Base-by-base conservation (phyloP, 2,888 invertebrate genomes). In the Himalopsyche kuldschensis region DNA sequence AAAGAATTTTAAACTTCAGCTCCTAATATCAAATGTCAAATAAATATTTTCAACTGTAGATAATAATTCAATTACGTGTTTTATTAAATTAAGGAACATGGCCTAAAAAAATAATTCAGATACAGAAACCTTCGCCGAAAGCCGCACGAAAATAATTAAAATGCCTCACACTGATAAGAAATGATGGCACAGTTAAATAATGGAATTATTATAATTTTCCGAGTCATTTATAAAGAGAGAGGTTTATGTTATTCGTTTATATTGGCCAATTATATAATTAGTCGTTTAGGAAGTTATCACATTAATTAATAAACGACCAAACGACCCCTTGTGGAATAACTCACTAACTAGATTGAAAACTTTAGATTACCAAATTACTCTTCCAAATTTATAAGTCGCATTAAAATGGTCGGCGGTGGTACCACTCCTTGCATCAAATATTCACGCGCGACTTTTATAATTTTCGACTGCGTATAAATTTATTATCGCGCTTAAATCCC, bases 231-330 rank as follows among this genome's bases (percentile, higher is more conserved):
- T 24, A 32, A 11, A 32, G n/a, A 35, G 20, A 24, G 76, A 76
- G 32, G 35, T 32, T 32, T 20, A 32, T 32, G 20, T 76, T 76
- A 76, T 76, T 32, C 76, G 76, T 76, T 76, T 78, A 55, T 78
- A 82, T 82, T 76, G 78, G 81, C 84, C 84, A 84, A 79, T 84
- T 75, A 80, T 77, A 82, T 82, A 84, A 84, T 84, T 82, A 82
- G 82, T 80, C 27, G 32, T 27, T 81, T 79, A 78, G 75, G 78
- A 84, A 84, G 80, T 84, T 84, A 84, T 84, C 84, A 79, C 84
- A 84, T 84, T 82, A 84, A 84, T 84, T 82, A 84, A 84, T 84
- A 84, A 84, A 78, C 80, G 84, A 20, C 82, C 84, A 63, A 77
- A 31, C 84, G 82, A 82, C 82, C 80, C 78, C 30, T 55, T 32